phyloP scores from a whole-genome alignment of 2,888 invertebrate genomes.

The Gastrophysa polygoni region DNA sequence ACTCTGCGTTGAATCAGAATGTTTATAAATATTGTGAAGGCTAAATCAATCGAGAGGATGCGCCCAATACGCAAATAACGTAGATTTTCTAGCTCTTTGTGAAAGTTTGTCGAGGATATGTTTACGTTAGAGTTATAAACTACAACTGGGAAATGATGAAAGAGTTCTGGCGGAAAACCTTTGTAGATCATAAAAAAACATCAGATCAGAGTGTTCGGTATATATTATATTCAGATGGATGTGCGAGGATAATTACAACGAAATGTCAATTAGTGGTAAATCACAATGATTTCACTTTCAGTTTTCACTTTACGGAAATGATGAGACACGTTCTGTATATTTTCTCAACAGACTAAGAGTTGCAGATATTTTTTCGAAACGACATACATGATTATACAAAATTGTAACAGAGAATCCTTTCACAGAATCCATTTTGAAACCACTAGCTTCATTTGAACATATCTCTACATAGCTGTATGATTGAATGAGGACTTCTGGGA shows the following conservation, averaged over 20 bases:
- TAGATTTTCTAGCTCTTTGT: not conserved
- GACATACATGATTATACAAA: no score
- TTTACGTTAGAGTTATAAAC: not conserved
- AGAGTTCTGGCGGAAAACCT: not conserved
- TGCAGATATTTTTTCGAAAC: no score
- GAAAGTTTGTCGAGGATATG: not conserved
- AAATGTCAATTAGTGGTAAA: not conserved
- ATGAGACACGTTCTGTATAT: no score
- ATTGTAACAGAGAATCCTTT: no score
- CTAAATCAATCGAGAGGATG: conserved; percentile 1
- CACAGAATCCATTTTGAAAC: no score
- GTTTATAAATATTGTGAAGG: conserved; percentile 16
- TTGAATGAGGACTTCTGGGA: no score
- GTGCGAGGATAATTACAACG: not conserved
- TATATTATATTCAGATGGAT: not conserved
- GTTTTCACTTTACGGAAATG: no score
- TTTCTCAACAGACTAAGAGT: no score
- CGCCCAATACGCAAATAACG: not conserved
- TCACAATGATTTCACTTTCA: not conserved
- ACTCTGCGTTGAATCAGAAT: conserved; percentile 12
- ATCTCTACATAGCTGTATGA: no score
- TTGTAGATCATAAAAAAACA: not conserved
- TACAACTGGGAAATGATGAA: not conserved
- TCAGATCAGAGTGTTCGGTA: conserved; percentile 1
- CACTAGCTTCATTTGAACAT: no score